Base-by-base conservation (phyloP, 2,113 vertebrate genomes). In the Haemorhous mexicanus region DNA sequence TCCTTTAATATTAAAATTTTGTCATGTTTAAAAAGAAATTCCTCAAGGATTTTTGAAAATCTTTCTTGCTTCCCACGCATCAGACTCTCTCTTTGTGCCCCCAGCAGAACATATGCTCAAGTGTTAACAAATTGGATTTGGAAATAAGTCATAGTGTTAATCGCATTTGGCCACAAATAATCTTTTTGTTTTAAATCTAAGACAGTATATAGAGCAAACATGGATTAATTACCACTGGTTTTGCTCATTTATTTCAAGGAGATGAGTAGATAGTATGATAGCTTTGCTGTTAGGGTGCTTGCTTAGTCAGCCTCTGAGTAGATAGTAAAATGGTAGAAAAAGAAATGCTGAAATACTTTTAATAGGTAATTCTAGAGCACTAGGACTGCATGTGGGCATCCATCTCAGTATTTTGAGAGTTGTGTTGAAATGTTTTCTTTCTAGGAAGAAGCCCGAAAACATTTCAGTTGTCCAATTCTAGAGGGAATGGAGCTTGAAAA, bases 401-500 rank as follows among this genome's bases (percentile, higher is more conserved):
- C 3, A 17, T 72, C 66, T 89, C 41, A 37, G 3, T 84, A 35
- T 92, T 61, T 44, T 93, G 56, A 90, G 56, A 75, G 13, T 43
- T 72, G 14, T 62, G 23, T 66, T 94, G 63, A 75, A 87, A 95
- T 86, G 58, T 91, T 94, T 89, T 69, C 39, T 93, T 92, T 95
- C 49, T 83, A 99, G 99, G 98, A 98, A 58, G 99, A 99, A 97
- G 99, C 99, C 14, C 97, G 99, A 79, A 98, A 98, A 87, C 99
- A 99, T 93, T 99, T 99, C 84, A 97, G 98, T 75, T 99, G 99
- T 95, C 98, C 99, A 66, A 96, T 98, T 93, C 95, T 99, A 67
- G 99, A 99, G 84, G 99, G 99, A 68, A 99, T 99, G 99, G 99
- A 99, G 97, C 98, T 99, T 96, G 99, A 99, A 98, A 99, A 99